Base-by-base conservation (phyloP, 2,888 invertebrate species). In the Sipha maydis region DNA sequence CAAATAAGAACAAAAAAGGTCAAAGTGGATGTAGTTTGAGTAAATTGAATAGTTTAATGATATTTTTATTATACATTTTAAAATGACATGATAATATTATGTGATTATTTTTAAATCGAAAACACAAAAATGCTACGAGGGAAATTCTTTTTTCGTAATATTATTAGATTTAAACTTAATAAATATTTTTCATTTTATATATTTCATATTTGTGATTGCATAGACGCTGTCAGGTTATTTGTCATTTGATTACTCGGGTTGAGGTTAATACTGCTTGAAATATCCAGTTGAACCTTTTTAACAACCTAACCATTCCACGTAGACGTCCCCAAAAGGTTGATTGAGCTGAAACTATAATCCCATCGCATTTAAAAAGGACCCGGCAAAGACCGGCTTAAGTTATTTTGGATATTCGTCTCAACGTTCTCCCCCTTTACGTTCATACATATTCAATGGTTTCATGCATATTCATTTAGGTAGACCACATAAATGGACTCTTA, bases 401-500 rank as follows among this genome's bases (percentile, higher is more conserved):
- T 78, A 71, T 78, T 85, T 85, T 69, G 69, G 85, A 85, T 78
- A 78, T 78, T 78, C 78, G n/a, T 56, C 78, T 71, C 69, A 31
- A 54, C 78, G 54, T 28, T 21, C 17, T 54, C 41, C 28, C 17
- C 3, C 61, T 19, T 25, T 7, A 1, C 19, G 7, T 54, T 85
- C 85, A 85, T 85, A 14, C 48, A 85, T 85, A 85, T 85, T 85
- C 71, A 85, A 85, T 14, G 54, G 38, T 28, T 48, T 78, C 78
- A 85, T 85, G 78, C 85, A 85, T 85, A 85, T 85, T 85, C 85
- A 85, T 78, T n/a, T 54, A 69, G 21, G 41, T 8, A 41, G 25
- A 38, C 61, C 38, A 21, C 75, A 67, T 31, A 41, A 67, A 85
- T 31, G 76, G 61, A 77, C 67, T 38, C 9, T 28, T 77, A 77